These are phyloP conservation scores for Tupiocoris notatus DNA, from an alignment of 2,888 invertebrate genomes.

Conservation along the genomic window DNA sequence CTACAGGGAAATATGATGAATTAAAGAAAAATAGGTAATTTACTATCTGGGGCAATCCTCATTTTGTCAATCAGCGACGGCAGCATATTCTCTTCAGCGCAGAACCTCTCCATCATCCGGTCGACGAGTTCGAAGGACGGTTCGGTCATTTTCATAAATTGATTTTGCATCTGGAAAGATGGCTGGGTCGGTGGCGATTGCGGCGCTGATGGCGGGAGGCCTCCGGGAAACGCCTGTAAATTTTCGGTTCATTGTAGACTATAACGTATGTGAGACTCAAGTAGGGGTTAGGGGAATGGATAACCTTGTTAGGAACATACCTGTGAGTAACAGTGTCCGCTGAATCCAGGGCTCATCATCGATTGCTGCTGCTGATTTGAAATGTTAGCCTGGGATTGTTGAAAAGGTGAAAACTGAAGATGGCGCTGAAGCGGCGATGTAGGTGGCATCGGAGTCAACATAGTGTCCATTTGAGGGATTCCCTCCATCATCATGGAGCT, in stretches of 20 bases:
- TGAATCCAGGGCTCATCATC: neutral
- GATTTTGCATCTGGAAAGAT: neutral
- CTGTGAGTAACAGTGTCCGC: neutral
- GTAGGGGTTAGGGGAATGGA: too few relatives aligned
- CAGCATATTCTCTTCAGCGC: slow-evolving; percentile 67
- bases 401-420: neutral
- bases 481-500: too few relatives aligned
- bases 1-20: too few relatives aligned
- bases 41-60: slow-evolving; percentile 56
- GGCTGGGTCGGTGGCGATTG: slow-evolving; percentile 19
- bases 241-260: too few relatives aligned
- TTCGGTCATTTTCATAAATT: slow-evolving; percentile 28
- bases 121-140: slow-evolving; percentile 71
- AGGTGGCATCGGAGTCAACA: neutral
- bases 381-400: neutral
- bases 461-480: neutral
- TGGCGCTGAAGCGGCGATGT: neutral
- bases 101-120: slow-evolving; percentile 74
- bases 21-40: slow-evolving; percentile 30
- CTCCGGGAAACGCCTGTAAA: slow-evolving; percentile 34
- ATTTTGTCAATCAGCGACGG: slow-evolving; percentile 67
- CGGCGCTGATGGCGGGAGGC: neutral
- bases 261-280: too few relatives aligned
- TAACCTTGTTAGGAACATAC: too few relatives aligned
- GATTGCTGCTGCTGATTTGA: neutral